These are phyloP conservation scores for Venustaconcha ellipsiformis DNA, from an alignment of 1,140 invertebrate species.

Conservation along the genomic window DNA sequence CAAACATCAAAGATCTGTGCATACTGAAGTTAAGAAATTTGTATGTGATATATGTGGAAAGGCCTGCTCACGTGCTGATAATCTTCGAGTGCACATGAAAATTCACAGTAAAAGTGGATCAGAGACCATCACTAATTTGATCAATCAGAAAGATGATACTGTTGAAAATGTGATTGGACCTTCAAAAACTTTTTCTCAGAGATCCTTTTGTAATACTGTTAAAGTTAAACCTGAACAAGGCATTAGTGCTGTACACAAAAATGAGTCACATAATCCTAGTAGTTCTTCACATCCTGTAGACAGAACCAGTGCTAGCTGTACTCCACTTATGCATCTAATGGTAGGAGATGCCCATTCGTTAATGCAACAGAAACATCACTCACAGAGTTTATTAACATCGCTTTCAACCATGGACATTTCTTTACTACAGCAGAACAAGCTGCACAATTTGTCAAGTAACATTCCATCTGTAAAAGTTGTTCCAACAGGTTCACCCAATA, in stretches of 20 bases:
- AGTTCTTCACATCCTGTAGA: background rate
- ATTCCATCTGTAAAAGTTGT: background rate
- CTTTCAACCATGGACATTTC: constrained; percentile 14
- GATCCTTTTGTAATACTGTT: background rate
- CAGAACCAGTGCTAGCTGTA: background rate
- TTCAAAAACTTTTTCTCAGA: background rate
- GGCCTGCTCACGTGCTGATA: constrained; percentile 70
- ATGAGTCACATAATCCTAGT: constrained; percentile 1
- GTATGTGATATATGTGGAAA: constrained; percentile 69
- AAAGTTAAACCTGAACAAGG: constrained; percentile 1
- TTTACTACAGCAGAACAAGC: constrained; percentile 14
- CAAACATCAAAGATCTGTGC: constrained; percentile 64
- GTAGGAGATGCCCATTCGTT: constrained; percentile 2
- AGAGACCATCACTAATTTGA: constrained; percentile 4
- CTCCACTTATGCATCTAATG: background rate
- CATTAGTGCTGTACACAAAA: constrained; percentile 2
- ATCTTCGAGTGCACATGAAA: constrained; percentile 71
- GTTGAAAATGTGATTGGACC: background rate
- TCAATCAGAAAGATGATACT: background rate
- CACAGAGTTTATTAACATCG: background rate
- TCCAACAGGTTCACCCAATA: background rate
- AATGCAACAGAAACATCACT: background rate
- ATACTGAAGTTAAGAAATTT: constrained; percentile 56
- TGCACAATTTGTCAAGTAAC: background rate
- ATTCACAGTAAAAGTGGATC: constrained; percentile 54